These are phyloP conservation scores for Sisor rabdophorus DNA, from an alignment of 2,113 vertebrate species.

Conservation along the genomic window DNA sequence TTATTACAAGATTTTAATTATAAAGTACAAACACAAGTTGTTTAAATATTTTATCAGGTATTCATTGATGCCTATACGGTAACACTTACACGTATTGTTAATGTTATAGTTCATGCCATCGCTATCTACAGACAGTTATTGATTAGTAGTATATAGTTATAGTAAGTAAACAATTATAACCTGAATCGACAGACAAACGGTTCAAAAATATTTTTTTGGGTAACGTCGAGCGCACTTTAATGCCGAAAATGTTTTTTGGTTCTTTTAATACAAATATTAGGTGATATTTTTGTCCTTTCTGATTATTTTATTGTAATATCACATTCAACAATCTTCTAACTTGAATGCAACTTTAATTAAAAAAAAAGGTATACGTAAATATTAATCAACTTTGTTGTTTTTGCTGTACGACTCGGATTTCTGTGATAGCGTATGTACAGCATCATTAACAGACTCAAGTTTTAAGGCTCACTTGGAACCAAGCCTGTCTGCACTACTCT, in stretches of 20 bases:
- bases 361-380: no score
- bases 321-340: no score
- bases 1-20: no score
- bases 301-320: no score
- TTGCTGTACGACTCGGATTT: neutral
- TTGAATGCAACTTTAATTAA: no score
- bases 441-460: constrained; percentile 57
- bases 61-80: neutral
- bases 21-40: neutral
- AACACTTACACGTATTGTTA: neutral
- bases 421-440: constrained; percentile 13
- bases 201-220: neutral
- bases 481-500: constrained; percentile 52
- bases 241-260: no score
- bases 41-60: no score
- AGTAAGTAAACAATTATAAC: neutral
- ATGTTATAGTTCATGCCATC: neutral
- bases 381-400: neutral
- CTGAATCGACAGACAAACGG: neutral
- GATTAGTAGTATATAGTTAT: neutral
- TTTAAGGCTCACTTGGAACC: constrained; percentile 67
- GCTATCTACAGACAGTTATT: neutral
- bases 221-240: no score
- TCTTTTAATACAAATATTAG: no score
- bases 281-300: no score